Evolutionary conservation across 2,888 invertebrate species (phyloP).

Genomic region (Epiblema foenella): DNA sequence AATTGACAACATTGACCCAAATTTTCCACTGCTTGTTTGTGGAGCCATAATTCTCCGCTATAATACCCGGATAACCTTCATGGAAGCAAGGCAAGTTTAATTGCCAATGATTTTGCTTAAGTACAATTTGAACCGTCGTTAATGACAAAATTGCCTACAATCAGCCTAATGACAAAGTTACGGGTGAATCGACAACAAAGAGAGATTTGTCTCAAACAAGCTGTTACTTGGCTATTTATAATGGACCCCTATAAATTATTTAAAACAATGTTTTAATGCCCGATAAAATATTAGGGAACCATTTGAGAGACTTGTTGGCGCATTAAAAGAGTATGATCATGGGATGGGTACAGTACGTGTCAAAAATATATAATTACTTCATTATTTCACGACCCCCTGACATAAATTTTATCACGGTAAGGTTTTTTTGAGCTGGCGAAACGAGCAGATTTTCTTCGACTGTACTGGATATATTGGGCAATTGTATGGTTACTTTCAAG

Average conservation of each 20-base stretch:
- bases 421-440: too few relatives aligned
- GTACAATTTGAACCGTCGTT: constrained; percentile 56
- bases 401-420: neutral
- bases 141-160: constrained; percentile 61
- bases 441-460: too few relatives aligned
- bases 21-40: neutral
- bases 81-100: constrained; percentile 47
- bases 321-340: neutral
- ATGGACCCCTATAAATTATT: constrained; percentile 32
- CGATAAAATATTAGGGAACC: constrained; percentile 13
- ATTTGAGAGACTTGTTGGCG: neutral
- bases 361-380: neutral
- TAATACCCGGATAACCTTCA: constrained; percentile 32
- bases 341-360: neutral
- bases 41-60: constrained; percentile 5
- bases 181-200: constrained; percentile 47
- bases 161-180: constrained; percentile 60
- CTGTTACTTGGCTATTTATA: constrained; percentile 40
- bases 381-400: neutral
- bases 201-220: constrained; percentile 41
- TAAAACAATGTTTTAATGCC: constrained; percentile 19
- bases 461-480: too few relatives aligned
- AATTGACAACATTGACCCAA: neutral
- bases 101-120: constrained; percentile 53
- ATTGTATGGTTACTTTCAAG: too few relatives aligned